Evolutionary conservation across 2,797 vertebrate species (phyloP).

Genomic region (Sebastes elongatus): DNA sequence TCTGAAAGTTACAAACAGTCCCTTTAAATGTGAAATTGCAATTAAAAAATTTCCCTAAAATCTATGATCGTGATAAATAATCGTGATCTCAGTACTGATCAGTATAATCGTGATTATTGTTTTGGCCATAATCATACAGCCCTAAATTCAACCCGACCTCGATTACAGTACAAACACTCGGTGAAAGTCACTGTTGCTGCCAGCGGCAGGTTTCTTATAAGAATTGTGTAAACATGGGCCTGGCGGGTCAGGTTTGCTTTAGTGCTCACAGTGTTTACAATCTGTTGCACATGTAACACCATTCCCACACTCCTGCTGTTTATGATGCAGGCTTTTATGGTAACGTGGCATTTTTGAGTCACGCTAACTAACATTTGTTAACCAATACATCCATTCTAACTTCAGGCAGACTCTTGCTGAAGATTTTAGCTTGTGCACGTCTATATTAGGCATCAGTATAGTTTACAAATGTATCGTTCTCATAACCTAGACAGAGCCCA

Average conservation of each 20-base stretch:
- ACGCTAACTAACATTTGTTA: not conserved
- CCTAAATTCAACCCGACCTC: not conserved
- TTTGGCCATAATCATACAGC: too few species aligned
- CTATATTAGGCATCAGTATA: not conserved
- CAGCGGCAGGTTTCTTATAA: conserved; percentile 3
- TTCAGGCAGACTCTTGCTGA: not conserved
- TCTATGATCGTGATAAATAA: too few species aligned
- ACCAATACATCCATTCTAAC: not conserved
- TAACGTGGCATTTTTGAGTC: not conserved
- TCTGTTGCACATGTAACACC: conserved; percentile 17
- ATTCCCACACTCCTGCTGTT: conserved; percentile 31
- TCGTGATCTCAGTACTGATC: too few species aligned
- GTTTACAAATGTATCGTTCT: not conserved
- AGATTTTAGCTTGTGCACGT: not conserved
- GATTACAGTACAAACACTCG: not conserved
- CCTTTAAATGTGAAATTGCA: too few species aligned
- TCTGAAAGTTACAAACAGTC: too few species aligned
- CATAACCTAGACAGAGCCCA: not conserved
- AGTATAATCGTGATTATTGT: too few species aligned
- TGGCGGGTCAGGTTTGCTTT: conserved; percentile 28
- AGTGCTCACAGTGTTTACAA: conserved; percentile 6
- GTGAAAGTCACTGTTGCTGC: not conserved
- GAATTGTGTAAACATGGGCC: conserved; percentile 15
- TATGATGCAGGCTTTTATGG: not conserved
- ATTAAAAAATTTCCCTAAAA: too few species aligned